Evolutionary conservation across 2,113 vertebrate species (phyloP), one percentile per base, ranked within the genome.

Genomic region (Microcebus griseorufus): DNA sequence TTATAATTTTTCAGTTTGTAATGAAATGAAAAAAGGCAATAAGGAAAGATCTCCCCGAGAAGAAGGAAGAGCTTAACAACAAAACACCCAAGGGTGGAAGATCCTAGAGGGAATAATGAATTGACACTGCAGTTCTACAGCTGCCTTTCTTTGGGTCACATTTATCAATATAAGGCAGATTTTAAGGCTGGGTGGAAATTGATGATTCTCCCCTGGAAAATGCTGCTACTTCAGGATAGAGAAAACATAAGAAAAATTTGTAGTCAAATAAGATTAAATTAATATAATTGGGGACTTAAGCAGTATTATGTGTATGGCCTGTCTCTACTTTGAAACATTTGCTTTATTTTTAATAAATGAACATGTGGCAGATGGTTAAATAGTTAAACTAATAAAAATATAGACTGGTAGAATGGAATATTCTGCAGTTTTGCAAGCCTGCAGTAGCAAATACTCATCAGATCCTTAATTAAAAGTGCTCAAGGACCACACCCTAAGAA

Each of bases 401-500:
- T 25, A 17, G 10, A 58, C 1, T 69, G 22, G 10, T 37, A 34
- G 34, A 64, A 79, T 2, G 3, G 16, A 20, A 23, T 58, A 5
- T 34, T 55, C 11, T 32, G 23, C 2, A 23, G 2, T 9, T 18
- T 48, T 10, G 23, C 10, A 51, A 27, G 32, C 7, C 37, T 55
- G 0, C 55, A 17, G 11, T 37, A 20, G 1, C 37, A 64, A 53
- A 34, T 51, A 37, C 4, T 65, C 10, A 60, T 6, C 23, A 37
- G 23, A 16, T 23, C 34, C 70, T 8, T 29, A 70, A 45, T 3
- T 4, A 4, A 65, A 87, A 67, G 27, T 78, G 10, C 34, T 9
- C 0, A n/a, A 78, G 18, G 18, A 0, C 0, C 5, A 2, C 22
- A 22, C 3, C 39, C 11, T 16, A 34, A 86, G 29, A 51, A 70